Base-by-base conservation (phyloP, 2,113 vertebrate species). In the Vidua macroura region DNA sequence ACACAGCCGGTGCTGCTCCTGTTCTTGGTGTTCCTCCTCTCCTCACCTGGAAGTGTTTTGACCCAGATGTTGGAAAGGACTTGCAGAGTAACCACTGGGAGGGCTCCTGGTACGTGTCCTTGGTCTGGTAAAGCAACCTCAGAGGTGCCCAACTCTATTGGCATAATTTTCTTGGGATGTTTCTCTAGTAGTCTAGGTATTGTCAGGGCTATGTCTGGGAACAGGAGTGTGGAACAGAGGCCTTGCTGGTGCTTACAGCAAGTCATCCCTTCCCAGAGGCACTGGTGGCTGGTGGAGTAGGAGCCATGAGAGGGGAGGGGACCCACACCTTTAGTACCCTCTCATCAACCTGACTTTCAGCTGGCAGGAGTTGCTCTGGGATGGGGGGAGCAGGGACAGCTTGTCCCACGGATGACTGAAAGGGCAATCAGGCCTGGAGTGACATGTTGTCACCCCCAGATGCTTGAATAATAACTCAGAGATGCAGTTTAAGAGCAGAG, bases 351-450 rank as follows among this genome's bases (percentile, higher is more conserved):
- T 25, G 62, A 79, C 62, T 51, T 33, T 13, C 37, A 37, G 39
- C 33, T 9, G 17, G 39, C 37, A 72, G 33, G 19, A 56, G 17
- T 5, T 77, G 20, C 35, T 69, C 22, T 53, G 53, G 68, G 39
- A 3, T 24, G 0, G 0, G 6, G 30, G 49, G 4, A 60, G 44
- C 27, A 41, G 59, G 44, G 12, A 13, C 55, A 31, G 12, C 35
- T 49, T 27, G 60, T 82, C 39, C 64, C 15, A 5, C 0, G 1
- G 21, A 9, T 56, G 48, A 43, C 13, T 22, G 56, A n/a, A 70
- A 58, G 30, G 49, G 58, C 10, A 53, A 10, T 31, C 18, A 10
- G 53, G 13, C 13, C 20, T 3, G 7, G 66, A 33, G 6, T 1
- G 12, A 10, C 7, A 7, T 3, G 14, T 43, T 70, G 39, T 46